These are phyloP conservation scores for Himalopsyche anomala DNA, from an alignment of 2,888 invertebrate genomes.

Conservation along the genomic window DNA sequence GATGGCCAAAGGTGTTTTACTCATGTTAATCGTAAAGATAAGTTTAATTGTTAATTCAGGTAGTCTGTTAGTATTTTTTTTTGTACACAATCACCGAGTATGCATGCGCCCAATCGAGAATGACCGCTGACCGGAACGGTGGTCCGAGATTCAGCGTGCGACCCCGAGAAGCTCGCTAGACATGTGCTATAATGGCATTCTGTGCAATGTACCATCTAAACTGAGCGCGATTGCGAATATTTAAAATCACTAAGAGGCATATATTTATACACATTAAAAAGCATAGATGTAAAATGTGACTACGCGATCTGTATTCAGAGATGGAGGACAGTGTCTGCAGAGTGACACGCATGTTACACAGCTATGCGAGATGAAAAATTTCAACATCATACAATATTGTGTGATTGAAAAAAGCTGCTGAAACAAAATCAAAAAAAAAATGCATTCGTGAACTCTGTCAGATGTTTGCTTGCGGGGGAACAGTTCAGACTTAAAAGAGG, in stretches of 20 bases:
- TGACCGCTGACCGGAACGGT: neutral
- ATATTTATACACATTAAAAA: conserved; percentile 32
- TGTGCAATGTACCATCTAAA: conserved; percentile 37
- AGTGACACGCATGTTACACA: neutral
- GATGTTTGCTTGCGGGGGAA: neutral
- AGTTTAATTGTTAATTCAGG: conserved; percentile 22
- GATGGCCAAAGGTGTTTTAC: neutral
- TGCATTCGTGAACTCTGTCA: conserved; percentile 40
- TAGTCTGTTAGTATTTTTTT: conserved; percentile 37
- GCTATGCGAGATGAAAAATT: conserved; percentile 19
- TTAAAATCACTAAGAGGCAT: conserved; percentile 33
- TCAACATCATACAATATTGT: conserved; percentile 5
- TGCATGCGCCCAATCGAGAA: conserved; percentile 52
- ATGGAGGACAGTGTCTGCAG: neutral
- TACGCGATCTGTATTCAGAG: neutral
- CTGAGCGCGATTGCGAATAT: conserved; percentile 32
- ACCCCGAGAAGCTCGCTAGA: conserved; percentile 2
- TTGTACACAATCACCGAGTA: conserved; percentile 60
- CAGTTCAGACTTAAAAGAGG: neutral
- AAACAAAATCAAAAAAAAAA: conserved; percentile 17
- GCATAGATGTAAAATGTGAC: conserved; percentile 30
- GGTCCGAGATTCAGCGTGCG: neutral
- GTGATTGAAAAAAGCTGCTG: conserved; percentile 35
- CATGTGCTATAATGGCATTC: conserved; percentile 30
- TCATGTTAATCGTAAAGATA: conserved; percentile 23